Conservation (phyloP, 2,888 invertebrate genomes). For the Lampropteryx suffumata region DNA sequence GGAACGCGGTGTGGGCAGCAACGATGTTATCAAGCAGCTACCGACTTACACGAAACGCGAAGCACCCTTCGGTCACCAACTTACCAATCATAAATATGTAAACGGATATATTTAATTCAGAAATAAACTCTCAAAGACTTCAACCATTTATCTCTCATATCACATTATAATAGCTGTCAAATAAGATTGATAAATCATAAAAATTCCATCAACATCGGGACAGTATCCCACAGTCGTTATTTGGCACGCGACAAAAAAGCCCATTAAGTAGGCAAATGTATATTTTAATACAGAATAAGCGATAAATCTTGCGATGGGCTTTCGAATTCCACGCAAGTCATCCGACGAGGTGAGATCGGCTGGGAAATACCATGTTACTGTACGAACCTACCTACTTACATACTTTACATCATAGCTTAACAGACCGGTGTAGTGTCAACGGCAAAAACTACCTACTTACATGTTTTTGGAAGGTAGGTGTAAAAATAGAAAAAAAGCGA, state of each 20-base stretch:
- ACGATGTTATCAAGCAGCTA: conserved; percentile 71
- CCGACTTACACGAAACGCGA: conserved; percentile 62
- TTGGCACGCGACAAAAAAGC: conserved; percentile 78
- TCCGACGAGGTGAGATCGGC: conserved; percentile 78
- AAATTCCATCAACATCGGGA: conserved; percentile 58
- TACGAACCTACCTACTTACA: conserved; percentile 44
- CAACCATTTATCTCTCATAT: conserved; percentile 20
- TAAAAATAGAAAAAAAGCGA: not conserved
- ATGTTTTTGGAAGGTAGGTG: conserved; percentile 16
- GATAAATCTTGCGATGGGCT: conserved; percentile 81
- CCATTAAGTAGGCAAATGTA: conserved; percentile 79
- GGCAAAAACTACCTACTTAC: conserved; percentile 40
- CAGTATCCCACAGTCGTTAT: conserved; percentile 58
- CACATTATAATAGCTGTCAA: conserved; percentile 42
- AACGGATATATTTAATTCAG: conserved; percentile 12
- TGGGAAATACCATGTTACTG: conserved; percentile 78
- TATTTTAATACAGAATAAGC: conserved; percentile 81
- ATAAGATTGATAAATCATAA: conserved; percentile 66
- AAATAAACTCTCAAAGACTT: conserved; percentile 3
- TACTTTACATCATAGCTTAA: conserved; percentile 31
- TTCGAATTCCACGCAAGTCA: conserved; percentile 82
- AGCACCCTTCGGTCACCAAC: conserved; percentile 35
- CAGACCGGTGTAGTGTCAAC: conserved; percentile 59
- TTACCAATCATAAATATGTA: conserved; percentile 25
- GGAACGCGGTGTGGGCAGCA: conserved; percentile 73